Percentiles rank a stretch among this genome's conserved stretches.
phyloP scores from a whole-genome alignment of 2,888 invertebrate species.

The Polymixis flavicincta region DNA sequence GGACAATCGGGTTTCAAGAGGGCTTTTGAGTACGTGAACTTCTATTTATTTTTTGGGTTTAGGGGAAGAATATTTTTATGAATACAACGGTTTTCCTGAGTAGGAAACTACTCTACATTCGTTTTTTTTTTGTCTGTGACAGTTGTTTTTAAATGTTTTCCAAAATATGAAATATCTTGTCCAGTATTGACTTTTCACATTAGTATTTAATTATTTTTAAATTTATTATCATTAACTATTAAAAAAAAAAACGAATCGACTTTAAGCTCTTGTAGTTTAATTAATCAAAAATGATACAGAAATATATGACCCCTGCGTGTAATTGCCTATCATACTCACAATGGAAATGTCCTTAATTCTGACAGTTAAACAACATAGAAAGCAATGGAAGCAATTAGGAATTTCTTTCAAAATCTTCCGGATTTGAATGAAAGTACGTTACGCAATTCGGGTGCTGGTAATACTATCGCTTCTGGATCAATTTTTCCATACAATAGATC shows the following conservation, averaged over 20 bases:
- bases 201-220: not conserved
- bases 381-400: too few relatives aligned
- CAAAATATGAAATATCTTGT: not conserved
- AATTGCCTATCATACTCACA: too few relatives aligned
- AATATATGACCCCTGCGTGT: too few relatives aligned
- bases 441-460: too few relatives aligned
- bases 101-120: not conserved
- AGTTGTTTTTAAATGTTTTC: not conserved
- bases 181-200: not conserved
- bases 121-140: not conserved
- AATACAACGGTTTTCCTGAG: not conserved
- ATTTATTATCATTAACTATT: not conserved
- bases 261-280: not conserved
- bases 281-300: too few relatives aligned
- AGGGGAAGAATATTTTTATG: not conserved
- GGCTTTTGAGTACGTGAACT: constrained; percentile 22
- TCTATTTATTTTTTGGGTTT: constrained; percentile 14
- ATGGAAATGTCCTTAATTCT: too few relatives aligned
- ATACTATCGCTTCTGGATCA: too few relatives aligned
- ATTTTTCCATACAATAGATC: too few relatives aligned
- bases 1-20: constrained; percentile 35
- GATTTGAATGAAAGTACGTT: too few relatives aligned
- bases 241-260: not conserved
- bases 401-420: too few relatives aligned
- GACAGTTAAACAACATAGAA: too few relatives aligned